A percentile compares a stretch with the other conserved stretches of the same genome.
phyloP scores from a whole-genome alignment of 2,888 invertebrate species.

The Pandemis heparana region DNA sequence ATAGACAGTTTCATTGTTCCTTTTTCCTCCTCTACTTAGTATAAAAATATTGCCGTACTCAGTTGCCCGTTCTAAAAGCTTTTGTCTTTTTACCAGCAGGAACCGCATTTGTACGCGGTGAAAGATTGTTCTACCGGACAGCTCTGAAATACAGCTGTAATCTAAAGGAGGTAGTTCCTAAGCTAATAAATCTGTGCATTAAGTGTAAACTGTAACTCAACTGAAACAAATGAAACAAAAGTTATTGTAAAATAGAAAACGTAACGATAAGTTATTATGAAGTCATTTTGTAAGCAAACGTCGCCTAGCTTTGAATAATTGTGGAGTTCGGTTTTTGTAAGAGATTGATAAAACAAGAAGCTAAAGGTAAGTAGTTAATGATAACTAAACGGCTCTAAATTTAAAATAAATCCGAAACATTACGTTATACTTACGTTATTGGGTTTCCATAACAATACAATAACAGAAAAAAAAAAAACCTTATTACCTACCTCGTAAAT shows the following conservation, averaged over 20 bases:
- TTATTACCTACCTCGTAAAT: constrained; percentile 39
- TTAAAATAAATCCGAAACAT: neutral
- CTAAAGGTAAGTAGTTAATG: neutral
- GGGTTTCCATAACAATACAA: constrained; percentile 13
- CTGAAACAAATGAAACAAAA: neutral
- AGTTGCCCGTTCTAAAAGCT: constrained; percentile 35
- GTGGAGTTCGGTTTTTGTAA: neutral
- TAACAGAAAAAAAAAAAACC: constrained; percentile 32
- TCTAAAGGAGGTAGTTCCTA: neutral
- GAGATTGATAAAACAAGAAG: neutral
- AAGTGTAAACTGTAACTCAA: neutral
- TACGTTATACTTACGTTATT: neutral
- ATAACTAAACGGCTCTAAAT: neutral
- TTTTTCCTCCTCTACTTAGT: constrained; percentile 7
- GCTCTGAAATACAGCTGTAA: neutral
- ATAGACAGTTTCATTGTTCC: constrained; percentile 20
- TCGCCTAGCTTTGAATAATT: too few relatives aligned
- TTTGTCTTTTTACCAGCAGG: constrained; percentile 39
- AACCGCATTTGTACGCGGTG: constrained; percentile 32
- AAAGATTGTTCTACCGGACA: constrained; percentile 23
- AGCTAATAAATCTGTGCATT: neutral
- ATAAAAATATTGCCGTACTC: constrained; percentile 39
- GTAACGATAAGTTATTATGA: too few relatives aligned
- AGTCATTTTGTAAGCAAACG: too few relatives aligned
- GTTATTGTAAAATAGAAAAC: neutral